Evolutionary conservation across 2,113 vertebrate species (phyloP).

Genomic region (Mesoclemmys tuberculata): DNA sequence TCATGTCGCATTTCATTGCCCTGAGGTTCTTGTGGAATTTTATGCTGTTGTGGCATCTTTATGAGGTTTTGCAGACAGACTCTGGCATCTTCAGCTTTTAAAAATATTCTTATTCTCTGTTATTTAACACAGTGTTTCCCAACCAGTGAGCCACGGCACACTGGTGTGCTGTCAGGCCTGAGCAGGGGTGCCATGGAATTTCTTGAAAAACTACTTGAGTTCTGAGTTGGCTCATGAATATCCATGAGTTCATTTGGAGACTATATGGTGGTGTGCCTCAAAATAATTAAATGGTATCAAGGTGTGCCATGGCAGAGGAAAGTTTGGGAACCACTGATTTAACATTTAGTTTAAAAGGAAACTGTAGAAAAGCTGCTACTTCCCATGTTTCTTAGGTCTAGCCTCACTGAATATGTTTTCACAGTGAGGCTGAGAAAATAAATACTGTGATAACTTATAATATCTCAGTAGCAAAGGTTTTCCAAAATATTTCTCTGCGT

Average conservation of each 20-base stretch:
- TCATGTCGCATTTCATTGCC: background rate
- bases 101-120: background rate
- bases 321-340: too few species aligned
- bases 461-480: background rate
- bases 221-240: too few species aligned
- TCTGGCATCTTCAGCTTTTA: background rate
- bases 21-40: background rate
- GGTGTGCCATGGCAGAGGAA: too few species aligned
- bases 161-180: too few species aligned
- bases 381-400: background rate
- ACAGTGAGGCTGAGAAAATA: background rate
- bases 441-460: background rate
- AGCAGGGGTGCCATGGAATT: too few species aligned
- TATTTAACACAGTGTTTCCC: too few species aligned
- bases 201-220: too few species aligned
- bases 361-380: background rate
- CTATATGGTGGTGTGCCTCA: too few species aligned
- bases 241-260: too few species aligned
- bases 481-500: background rate
- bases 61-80: background rate
- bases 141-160: too few species aligned
- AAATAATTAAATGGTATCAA: too few species aligned
- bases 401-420: background rate
- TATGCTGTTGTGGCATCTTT: background rate
- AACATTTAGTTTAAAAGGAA: background rate